phyloP scores from a whole-genome alignment of 2,797 vertebrate genomes.

The Characodon lateralis region DNA sequence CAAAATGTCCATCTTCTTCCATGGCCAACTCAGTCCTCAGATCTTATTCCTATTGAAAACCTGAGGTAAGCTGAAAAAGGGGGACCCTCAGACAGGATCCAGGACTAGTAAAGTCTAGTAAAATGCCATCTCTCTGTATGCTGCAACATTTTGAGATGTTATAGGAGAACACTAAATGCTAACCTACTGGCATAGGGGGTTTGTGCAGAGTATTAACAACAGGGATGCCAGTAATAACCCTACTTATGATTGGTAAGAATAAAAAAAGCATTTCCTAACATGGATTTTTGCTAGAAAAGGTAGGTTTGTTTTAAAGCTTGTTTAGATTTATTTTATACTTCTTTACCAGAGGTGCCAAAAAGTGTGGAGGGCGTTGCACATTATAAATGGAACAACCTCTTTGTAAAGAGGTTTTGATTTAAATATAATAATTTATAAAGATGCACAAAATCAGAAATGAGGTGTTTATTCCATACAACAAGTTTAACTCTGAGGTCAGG shows the following conservation, averaged over 20 bases:
- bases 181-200: background rate
- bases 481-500: background rate
- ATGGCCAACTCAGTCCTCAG: no score
- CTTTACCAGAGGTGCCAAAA: constrained; percentile 1
- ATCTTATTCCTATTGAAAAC: background rate
- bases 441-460: background rate
- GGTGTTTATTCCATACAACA: constrained; percentile 11
- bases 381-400: background rate
- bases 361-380: background rate
- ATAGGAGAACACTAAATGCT: background rate
- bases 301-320: background rate
- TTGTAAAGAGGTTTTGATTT: background rate
- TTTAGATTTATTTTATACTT: background rate
- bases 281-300: background rate
- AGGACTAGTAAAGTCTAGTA: background rate
- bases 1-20: background rate
- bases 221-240: background rate
- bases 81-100: background rate
- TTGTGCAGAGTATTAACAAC: background rate
- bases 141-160: background rate
- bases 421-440: background rate
- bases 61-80: background rate
- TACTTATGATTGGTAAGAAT: background rate
- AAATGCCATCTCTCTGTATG: background rate
- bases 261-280: background rate